Base-by-base conservation (phyloP, 2,888 invertebrate genomes). In the Encarsia formosa region DNA sequence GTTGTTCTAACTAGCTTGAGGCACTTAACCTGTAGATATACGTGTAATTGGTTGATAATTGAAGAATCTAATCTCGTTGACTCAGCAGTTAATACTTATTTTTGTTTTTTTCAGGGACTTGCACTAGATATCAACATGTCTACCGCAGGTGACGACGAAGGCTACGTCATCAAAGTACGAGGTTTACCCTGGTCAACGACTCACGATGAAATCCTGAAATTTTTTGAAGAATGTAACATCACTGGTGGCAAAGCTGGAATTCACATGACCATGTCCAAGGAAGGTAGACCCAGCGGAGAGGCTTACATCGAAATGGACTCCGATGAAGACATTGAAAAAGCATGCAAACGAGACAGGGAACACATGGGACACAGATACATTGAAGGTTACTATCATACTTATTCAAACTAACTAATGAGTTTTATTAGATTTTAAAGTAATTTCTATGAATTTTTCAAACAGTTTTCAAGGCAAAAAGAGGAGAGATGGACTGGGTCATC, bases 301-400 rank as follows among this genome's bases (percentile, higher is more conserved):
- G 92, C 91, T 39, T 94, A 89, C 68, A 87, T 94, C n/a, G 91
- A 93, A 72, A 82, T 94, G 65, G 83, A 82, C 52, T 80, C 81
- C 38, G 83, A 85, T 50, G 83, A 85, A 24, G 92, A 92, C 76
- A 79, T 91, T n/a, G 85, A 87, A 38, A 78, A 80, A 58, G 93
- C 91, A 5, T 78, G 90, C 52, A 84, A 86, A 67, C 87, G 87
- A 68, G 88, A 93, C 67, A 84, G 90, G 65, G 87, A 91, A 65
- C 89, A 91, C 65, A 91, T 94, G 85, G 94, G 94, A 20, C 88
- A 87, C 69, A 81, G 94, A 75, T 94, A 94, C 64, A 91, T 94
- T 72, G 88, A 88, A 81, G 74, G 74, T 73, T 16, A 38, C n/a
- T n/a, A n/a, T n/a, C n/a, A n/a, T n/a, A n/a, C n/a, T n/a, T n/a